These are phyloP conservation scores for Calameuta filiformis DNA, from an alignment of 2,888 invertebrate genomes.

Conservation along the genomic window DNA sequence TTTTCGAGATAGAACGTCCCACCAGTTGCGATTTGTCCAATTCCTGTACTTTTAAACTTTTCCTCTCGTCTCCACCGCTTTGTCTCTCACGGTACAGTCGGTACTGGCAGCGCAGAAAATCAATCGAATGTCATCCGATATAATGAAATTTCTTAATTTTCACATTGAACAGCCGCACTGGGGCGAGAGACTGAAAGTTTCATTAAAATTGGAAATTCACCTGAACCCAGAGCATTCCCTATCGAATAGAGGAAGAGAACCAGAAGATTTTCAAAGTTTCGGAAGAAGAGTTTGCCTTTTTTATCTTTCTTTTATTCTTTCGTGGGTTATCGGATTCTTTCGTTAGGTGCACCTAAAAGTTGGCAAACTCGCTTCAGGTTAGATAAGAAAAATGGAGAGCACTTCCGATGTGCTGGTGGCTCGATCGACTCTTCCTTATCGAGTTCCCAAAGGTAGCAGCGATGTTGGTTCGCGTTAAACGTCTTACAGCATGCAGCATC, in stretches of 20 bases:
- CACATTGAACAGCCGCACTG: not conserved
- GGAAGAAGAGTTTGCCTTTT: not conserved
- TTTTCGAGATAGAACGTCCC: not conserved
- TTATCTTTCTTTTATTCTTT: not conserved
- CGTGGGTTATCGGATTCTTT: not conserved
- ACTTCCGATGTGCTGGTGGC: not conserved
- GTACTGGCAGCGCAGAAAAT: not conserved
- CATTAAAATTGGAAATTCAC: not conserved
- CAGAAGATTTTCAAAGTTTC: not conserved
- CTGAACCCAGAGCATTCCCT: not conserved
- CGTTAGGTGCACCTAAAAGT: not conserved
- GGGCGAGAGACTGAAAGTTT: not conserved
- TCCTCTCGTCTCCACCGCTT: not conserved
- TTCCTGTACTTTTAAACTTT: not conserved
- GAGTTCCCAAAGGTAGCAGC: not conserved
- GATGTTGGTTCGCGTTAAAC: not conserved
- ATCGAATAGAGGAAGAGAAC: not conserved
- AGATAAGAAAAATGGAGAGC: not conserved
- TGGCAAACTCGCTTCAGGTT: not conserved
- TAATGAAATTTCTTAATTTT: not conserved
- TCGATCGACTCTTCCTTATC: not conserved
- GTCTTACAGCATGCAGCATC: not conserved
- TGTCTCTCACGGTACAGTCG: not conserved
- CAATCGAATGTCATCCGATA: not conserved
- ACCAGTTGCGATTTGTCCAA: not conserved